Conservation (phyloP, 2,888 invertebrate species). For the Lithophane ornitopus region DNA sequence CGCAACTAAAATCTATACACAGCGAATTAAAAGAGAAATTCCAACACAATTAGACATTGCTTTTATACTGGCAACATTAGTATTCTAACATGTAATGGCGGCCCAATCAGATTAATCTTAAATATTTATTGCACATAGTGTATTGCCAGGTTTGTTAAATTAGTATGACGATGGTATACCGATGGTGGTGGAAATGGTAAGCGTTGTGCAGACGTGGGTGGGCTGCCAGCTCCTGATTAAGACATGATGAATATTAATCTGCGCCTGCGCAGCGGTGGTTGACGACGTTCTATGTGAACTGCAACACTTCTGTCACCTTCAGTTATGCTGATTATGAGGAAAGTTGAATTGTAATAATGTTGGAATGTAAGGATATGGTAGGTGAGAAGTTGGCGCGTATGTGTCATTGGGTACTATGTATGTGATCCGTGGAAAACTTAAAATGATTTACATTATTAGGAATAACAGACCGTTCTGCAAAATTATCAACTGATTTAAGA, state of each 20-base stretch:
- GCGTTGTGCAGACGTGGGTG: slow-evolving; percentile 87
- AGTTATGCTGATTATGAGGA: slow-evolving; percentile 49
- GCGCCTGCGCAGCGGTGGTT: slow-evolving; percentile 59
- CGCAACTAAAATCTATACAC: slow-evolving; percentile 62
- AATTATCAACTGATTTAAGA: background rate
- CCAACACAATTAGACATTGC: slow-evolving; percentile 71
- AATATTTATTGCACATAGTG: slow-evolving; percentile 90
- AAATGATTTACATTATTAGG: background rate
- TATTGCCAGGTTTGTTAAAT: slow-evolving; percentile 85
- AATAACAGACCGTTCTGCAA: too few species aligned
- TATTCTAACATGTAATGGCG: slow-evolving; percentile 85
- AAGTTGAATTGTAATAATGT: slow-evolving; percentile 12
- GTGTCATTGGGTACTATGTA: background rate
- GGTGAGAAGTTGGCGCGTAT: background rate
- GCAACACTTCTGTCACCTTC: slow-evolving; percentile 40
- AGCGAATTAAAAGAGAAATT: slow-evolving; percentile 70
- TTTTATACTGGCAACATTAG: slow-evolving; percentile 76
- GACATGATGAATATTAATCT: slow-evolving; percentile 87
- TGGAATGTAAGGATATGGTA: slow-evolving; percentile 26
- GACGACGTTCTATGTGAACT: slow-evolving; percentile 42
- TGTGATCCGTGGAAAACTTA: background rate
- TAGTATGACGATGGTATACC: slow-evolving; percentile 88
- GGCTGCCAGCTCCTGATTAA: slow-evolving; percentile 85
- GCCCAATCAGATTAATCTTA: slow-evolving; percentile 89
- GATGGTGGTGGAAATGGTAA: slow-evolving; percentile 88